phyloP scores from a whole-genome alignment of 2,113 vertebrate species.

The Corythoichthys intestinalis region DNA sequence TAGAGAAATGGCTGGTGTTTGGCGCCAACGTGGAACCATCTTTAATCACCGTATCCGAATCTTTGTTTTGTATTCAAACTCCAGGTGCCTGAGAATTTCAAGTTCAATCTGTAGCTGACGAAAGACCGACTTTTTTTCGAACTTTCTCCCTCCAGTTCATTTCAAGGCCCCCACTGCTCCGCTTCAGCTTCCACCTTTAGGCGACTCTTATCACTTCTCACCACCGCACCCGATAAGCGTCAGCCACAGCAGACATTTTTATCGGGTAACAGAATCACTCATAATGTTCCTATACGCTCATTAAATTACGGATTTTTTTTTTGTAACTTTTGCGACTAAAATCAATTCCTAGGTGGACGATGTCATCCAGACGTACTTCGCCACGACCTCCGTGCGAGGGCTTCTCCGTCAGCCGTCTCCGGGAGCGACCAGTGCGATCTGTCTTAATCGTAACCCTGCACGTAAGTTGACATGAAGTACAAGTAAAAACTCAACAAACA shows the following conservation, averaged over 20 bases:
- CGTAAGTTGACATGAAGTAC: slow-evolving; percentile 48
- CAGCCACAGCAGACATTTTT: slow-evolving; percentile 55
- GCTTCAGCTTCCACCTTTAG: slow-evolving; percentile 25
- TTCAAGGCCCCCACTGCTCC: slow-evolving; percentile 16
- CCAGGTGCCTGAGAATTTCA: slow-evolving; percentile 45
- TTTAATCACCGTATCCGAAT: slow-evolving; percentile 61
- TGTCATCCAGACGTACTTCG: slow-evolving; percentile 65
- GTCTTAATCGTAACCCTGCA: slow-evolving; percentile 68
- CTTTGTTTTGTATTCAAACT: slow-evolving; percentile 61
- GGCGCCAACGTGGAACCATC: slow-evolving; percentile 63
- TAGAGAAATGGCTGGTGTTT: slow-evolving; percentile 76
- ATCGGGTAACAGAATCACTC: slow-evolving; percentile 55
- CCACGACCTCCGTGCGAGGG: slow-evolving; percentile 39
- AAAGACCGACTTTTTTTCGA: not conserved
- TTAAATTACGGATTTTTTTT: not conserved
- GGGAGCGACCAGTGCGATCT: slow-evolving; percentile 41
- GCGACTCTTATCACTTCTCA: slow-evolving; percentile 60
- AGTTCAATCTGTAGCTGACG: too few relatives aligned
- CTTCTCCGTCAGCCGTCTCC: slow-evolving; percentile 67
- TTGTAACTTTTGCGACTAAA: not conserved
- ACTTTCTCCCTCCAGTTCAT: slow-evolving; percentile 22
- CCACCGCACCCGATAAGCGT: slow-evolving; percentile 11
- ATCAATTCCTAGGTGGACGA: slow-evolving; percentile 65
- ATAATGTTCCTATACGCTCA: too few relatives aligned
- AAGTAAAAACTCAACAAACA: not conserved